Evolutionary conservation across 2,113 vertebrate genomes (phyloP), one percentile per base, ranked within the genome.

Genomic region (Otolemur garnettii): DNA sequence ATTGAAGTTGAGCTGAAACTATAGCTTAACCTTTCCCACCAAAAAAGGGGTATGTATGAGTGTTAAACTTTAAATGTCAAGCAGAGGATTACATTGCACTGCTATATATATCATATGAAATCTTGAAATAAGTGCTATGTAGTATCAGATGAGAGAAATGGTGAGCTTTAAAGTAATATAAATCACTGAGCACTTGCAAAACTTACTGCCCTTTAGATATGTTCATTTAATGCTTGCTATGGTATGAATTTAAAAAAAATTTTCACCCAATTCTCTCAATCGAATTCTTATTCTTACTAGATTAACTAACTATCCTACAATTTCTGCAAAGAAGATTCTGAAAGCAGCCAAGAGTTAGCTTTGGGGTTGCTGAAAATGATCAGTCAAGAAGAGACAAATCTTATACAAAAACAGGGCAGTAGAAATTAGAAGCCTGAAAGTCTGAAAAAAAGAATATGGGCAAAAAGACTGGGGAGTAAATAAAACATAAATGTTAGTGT

Each of bases 21-120:
- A 66, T 21, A 50, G 68, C 90, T 97, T 95, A 96, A 98, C 97
- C 98, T 97, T 98, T 91, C 91, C 97, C 98, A 98, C 97, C 97
- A 98, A 97, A 96, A 93, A 83, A 69, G 74, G 22, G 30, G n/a
- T 64, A 13, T 64, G 55, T 28, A 53, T 64, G 38, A 72, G 35
- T 82, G 57, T 80, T 79, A 50, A 59, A 90, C 68, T 95, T 24
- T 86, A 50, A 96, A 28, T 28, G 3, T 68, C 91, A 89, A 94
- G 87, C 96, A 93, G 59, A 81, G 66, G 24, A 83, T 64, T 42
- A 83, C 9, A 5, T 0, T 21, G 75, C 5, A 91, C 22, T 53
- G 19, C 21, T 59, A 55, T 19, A 14, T 5, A 55, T 19, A 14
- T 5, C 33, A 59, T 7, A 90, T 38, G 30, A 96, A 93, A 91